Evolutionary conservation across 2,888 invertebrate genomes (phyloP).

Genomic region (Orthonychiurus folsomi): DNA sequence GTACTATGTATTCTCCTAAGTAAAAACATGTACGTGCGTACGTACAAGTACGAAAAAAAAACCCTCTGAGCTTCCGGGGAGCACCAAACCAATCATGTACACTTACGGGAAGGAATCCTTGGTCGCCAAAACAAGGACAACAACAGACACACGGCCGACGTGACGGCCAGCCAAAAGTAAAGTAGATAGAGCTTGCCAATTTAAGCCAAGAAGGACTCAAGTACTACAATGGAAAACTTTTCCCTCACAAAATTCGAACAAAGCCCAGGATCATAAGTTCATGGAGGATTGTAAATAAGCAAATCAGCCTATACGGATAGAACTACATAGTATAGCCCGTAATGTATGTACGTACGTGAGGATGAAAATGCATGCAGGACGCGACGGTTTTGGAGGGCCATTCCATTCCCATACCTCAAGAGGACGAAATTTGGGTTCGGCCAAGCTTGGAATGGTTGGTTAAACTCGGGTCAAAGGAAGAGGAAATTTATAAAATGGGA

Average conservation of each 20-base stretch:
- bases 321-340: background rate
- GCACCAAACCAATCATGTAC: background rate
- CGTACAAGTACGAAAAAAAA: background rate
- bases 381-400: no score
- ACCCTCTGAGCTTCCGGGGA: background rate
- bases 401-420: no score
- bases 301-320: background rate
- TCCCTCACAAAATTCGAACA: background rate
- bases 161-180: no score
- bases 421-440: background rate
- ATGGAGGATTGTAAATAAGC: background rate
- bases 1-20: no score
- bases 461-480: background rate
- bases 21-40: background rate
- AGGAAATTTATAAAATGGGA: background rate
- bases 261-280: background rate
- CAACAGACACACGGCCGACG: no score
- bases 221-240: no score
- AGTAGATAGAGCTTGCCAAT: background rate
- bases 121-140: background rate
- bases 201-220: background rate
- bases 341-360: no score
- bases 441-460: background rate
- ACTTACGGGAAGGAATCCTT: conserved; percentile 1
- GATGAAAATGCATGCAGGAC: no score